phyloP scores from a whole-genome alignment of 2,888 invertebrate genomes.

The Cephus spinipes region DNA sequence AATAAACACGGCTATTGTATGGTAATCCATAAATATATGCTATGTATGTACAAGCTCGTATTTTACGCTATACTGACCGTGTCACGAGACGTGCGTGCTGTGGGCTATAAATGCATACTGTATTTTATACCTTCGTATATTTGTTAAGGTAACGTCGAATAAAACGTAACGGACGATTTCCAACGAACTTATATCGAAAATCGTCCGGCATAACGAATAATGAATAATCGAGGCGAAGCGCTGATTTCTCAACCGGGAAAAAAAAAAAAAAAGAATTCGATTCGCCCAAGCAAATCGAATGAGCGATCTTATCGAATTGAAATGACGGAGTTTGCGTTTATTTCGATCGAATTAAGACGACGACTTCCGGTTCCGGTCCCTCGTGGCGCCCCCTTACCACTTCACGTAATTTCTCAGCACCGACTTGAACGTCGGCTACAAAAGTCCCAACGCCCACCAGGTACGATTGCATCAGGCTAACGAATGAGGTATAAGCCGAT shows the following conservation, averaged over 20 bases:
- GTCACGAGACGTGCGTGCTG: neutral
- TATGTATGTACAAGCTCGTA: slow-evolving; percentile 10
- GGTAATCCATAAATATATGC: slow-evolving; percentile 54
- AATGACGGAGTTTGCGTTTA: neutral
- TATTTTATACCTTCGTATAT: neutral
- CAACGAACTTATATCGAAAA: neutral
- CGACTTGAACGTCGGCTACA: neutral
- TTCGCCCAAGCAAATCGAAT: neutral
- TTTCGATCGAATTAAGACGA: neutral
- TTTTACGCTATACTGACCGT: slow-evolving; percentile 2
- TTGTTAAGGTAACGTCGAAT: neutral
- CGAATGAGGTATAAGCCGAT: neutral
- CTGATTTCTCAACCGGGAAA: neutral
- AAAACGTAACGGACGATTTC: neutral
- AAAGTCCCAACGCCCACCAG: neutral
- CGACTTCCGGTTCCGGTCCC: neutral
- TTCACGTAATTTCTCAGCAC: neutral
- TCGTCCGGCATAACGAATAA: neutral
- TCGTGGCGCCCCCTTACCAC: neutral
- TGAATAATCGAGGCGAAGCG: neutral
- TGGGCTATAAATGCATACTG: neutral
- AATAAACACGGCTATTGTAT: slow-evolving; percentile 58
- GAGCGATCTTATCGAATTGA: neutral
- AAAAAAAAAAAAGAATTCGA: neutral
- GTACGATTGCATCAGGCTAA: neutral